These are phyloP conservation scores for Cetonia aurata DNA, from an alignment of 2,888 invertebrate genomes.

Conservation along the genomic window DNA sequence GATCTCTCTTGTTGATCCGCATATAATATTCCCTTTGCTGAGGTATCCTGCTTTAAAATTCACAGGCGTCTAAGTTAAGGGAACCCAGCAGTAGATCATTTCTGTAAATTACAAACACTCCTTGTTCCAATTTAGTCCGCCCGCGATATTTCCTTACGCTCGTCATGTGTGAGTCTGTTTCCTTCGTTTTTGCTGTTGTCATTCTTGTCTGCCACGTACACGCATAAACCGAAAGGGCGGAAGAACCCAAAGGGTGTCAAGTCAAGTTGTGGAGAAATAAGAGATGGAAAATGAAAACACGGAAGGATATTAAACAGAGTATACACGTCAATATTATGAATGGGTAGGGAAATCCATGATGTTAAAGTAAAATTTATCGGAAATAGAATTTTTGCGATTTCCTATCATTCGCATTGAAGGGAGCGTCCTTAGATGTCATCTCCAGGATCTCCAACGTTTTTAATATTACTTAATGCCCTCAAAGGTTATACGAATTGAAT, in stretches of 20 bases:
- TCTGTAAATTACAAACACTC: constrained; percentile 46
- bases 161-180: neutral
- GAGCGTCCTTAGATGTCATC: constrained; percentile 24
- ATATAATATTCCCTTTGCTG: constrained; percentile 54
- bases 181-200: neutral
- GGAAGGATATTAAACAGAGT: constrained; percentile 6
- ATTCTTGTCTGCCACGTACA: neutral
- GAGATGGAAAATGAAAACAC: constrained; percentile 19
- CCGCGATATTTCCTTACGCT: constrained; percentile 22
- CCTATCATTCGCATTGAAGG: constrained; percentile 61
- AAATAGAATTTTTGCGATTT: constrained; percentile 65
- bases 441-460: constrained; percentile 26
- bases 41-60: constrained; percentile 50
- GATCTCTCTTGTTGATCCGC: constrained; percentile 44
- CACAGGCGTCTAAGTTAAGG: constrained; percentile 49
- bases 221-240: too few relatives aligned
- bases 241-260: neutral
- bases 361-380: constrained; percentile 50
- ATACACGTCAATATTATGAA: constrained; percentile 35
- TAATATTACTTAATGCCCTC: constrained; percentile 2
- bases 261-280: neutral
- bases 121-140: constrained; percentile 46
- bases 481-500: neutral
- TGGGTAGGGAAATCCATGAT: constrained; percentile 30
- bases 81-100: constrained; percentile 42